phyloP scores from a whole-genome alignment of 1,140 invertebrate species.

The Acyrthosiphon pisum region DNA sequence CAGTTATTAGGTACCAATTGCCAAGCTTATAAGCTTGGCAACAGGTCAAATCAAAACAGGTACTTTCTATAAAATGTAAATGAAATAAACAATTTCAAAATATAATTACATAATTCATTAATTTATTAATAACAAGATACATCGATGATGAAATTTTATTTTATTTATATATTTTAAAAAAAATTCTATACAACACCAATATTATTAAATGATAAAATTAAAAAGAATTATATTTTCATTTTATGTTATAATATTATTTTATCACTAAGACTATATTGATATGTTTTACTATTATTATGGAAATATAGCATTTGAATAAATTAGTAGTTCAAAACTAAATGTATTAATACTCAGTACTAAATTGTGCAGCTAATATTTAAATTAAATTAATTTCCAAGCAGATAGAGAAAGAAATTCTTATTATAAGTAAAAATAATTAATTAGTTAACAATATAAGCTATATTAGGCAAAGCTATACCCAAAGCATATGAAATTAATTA shows the following conservation, averaged over 20 bases:
- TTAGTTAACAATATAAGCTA: background rate
- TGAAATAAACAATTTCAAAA: background rate
- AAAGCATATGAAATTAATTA: conserved; percentile 3
- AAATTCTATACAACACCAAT: too few relatives aligned
- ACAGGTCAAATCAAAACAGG: background rate
- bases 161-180: too few relatives aligned
- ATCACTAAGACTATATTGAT: too few relatives aligned
- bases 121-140: background rate
- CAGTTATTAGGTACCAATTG: background rate
- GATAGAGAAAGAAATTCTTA: background rate
- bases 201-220: too few relatives aligned
- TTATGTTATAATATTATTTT: background rate
- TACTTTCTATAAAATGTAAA: background rate
- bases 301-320: background rate
- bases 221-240: background rate
- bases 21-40: background rate
- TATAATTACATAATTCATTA: background rate
- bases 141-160: background rate
- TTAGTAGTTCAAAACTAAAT: background rate
- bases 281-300: too few relatives aligned
- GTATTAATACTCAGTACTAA: background rate
- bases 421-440: conserved; percentile 14
- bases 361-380: background rate
- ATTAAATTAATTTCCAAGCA: background rate
- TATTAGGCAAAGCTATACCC: background rate